phyloP scores from a whole-genome alignment of 2,888 invertebrate genomes.

The Augochlorella aurata region DNA sequence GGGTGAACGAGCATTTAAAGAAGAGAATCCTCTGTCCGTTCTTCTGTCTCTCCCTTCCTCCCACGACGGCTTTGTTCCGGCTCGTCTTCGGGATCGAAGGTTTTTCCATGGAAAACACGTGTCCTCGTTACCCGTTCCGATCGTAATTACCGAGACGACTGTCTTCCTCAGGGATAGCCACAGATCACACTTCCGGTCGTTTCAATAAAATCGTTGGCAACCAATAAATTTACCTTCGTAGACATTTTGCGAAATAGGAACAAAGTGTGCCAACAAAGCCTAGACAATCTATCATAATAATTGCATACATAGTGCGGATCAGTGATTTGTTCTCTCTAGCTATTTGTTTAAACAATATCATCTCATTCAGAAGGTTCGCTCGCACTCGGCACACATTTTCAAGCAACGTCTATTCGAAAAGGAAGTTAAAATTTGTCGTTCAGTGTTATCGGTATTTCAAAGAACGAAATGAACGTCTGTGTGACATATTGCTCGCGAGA shows the following conservation, averaged over 20 bases:
- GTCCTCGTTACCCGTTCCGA: slow-evolving; percentile 40
- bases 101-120: slow-evolving; percentile 52
- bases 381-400: too few species aligned
- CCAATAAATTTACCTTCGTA: not conserved
- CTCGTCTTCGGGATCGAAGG: slow-evolving; percentile 48
- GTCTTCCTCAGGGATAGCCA: not conserved
- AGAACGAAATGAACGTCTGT: not conserved
- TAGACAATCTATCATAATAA: too few species aligned
- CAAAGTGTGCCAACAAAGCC: too few species aligned
- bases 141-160: slow-evolving; percentile 39
- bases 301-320: too few species aligned
- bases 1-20: slow-evolving; percentile 66
- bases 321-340: too few species aligned
- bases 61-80: slow-evolving; percentile 38
- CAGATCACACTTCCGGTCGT: not conserved
- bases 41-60: slow-evolving; percentile 15
- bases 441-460: not conserved
- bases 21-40: slow-evolving; percentile 60
- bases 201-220: not conserved
- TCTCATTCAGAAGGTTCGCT: too few species aligned
- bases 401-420: too few species aligned
- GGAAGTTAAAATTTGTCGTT: not conserved
- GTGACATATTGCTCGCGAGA: not conserved
- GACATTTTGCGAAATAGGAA: not conserved
- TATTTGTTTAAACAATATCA: too few species aligned